Base-by-base conservation (phyloP, 1,140 invertebrate species). In the Euura lappo region DNA sequence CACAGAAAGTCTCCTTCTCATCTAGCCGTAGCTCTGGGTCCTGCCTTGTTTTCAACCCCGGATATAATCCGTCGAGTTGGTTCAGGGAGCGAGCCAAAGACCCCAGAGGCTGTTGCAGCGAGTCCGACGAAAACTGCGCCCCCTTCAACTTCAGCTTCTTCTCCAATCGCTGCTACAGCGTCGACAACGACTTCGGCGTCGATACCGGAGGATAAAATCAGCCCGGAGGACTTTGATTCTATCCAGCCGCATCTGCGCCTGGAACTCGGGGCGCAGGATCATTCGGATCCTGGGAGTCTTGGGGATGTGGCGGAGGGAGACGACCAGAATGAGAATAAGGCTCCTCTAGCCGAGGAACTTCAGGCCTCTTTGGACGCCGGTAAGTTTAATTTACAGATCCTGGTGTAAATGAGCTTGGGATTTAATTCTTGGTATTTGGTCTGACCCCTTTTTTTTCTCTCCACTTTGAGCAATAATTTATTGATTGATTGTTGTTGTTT, bases 61-160 rank as follows among this genome's bases (percentile, higher is more conserved):
- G 94, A 94, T 88, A 93, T 94, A 72, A 93, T 95, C 69, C 88
- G 93, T 76, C 89, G 93, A 76, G 92, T 94, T 5, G 83, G 85
- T 70, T 78, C 81, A 2, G 80, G 76, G 11, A 46, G 70, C 46
- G 87, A 88, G 74, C 81, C 81, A 79, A 93, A 88, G 77, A 80
- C 80, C 71, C 44, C 78, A 6, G 86, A 87, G 88, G 87, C 76
- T 10, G 82, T 70, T 43, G 65, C 80, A 78, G 68, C 72, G 11
- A 60, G 51, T 60, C 6, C 51, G 3, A 6, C 8, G 66, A 51
- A 45, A 73, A 46, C 67, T 10, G 45, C 74, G 6, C 69, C 64
- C 2, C 73, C 78, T 5, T 13, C 76, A 45, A 78, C 69, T 67
- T n/a, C 44, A 60, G 10, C 66, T 75, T 66, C 69, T 72, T 46